These are phyloP conservation scores for Pterocles gutturalis DNA, from an alignment of 2,113 vertebrate genomes.

Conservation along the genomic window DNA sequence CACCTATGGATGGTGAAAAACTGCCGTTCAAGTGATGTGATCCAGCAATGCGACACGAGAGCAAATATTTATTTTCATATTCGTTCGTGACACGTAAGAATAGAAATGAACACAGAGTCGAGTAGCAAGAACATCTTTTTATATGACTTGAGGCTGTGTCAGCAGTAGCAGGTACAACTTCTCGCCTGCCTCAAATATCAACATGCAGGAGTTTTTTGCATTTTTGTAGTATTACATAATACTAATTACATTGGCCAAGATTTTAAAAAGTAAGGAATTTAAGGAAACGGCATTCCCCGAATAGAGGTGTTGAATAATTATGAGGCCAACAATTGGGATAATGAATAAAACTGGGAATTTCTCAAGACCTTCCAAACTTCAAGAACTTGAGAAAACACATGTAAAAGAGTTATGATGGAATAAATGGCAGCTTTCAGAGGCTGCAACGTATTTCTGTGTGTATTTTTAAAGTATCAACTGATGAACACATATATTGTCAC, in stretches of 20 bases:
- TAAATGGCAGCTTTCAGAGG: background rate
- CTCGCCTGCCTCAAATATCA: background rate
- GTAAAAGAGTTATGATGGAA: background rate
- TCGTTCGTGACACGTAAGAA: background rate
- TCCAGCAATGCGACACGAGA: background rate
- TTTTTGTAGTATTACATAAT: background rate
- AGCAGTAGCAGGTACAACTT: background rate
- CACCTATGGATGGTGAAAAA: background rate
- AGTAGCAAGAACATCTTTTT: rapidly evolving
- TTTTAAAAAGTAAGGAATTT: background rate
- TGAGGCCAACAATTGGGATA: background rate
- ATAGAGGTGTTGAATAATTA: background rate
- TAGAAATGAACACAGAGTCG: background rate
- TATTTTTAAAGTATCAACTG: background rate
- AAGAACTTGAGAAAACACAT: background rate
- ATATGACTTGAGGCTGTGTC: background rate
- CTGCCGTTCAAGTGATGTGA: background rate
- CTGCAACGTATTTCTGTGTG: background rate
- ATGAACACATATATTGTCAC: background rate
- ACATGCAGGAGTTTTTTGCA: background rate
- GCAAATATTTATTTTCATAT: background rate
- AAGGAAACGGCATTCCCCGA: rapidly evolving
- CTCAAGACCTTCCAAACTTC: background rate
- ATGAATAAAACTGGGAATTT: background rate
- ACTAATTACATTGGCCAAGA: too few species aligned